Percentiles rank a stretch among this genome's conserved stretches.
Evolutionary conservation across 2,113 vertebrate species (phyloP).

Genomic region (Procavia capensis): DNA sequence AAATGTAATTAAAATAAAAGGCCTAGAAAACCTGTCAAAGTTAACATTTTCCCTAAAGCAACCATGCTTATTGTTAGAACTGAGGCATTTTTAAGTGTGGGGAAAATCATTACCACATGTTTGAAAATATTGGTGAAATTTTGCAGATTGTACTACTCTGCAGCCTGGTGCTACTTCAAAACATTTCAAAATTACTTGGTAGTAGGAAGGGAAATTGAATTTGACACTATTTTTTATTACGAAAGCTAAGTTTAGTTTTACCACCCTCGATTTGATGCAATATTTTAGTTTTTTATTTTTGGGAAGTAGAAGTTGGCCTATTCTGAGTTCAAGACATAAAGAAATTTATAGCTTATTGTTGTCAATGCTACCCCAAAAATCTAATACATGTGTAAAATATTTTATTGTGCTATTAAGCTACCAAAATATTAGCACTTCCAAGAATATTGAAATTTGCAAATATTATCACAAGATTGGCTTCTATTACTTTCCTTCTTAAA

Average conservation of each 20-base stretch:
- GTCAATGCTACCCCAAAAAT: not conserved
- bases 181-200: slow-evolving; percentile 88
- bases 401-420: not conserved
- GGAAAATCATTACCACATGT: slow-evolving; percentile 95
- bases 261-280: slow-evolving; percentile 78
- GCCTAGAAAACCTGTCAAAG: slow-evolving; percentile 88
- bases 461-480: not conserved
- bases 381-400: not conserved
- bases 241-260: slow-evolving; percentile 89
- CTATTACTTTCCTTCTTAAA: not conserved
- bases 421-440: not conserved
- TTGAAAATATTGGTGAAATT: slow-evolving; percentile 91
- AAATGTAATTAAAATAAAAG: slow-evolving; percentile 86
- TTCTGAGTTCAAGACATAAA: slow-evolving; percentile 49
- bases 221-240: slow-evolving; percentile 93
- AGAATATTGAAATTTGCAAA: not conserved
- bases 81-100: slow-evolving; percentile 90
- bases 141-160: slow-evolving; percentile 88
- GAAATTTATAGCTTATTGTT: slow-evolving; percentile 49
- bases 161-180: slow-evolving; percentile 89
- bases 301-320: slow-evolving; percentile 50
- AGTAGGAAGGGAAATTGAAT: slow-evolving; percentile 90
- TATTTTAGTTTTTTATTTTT: slow-evolving; percentile 62
- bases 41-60: slow-evolving; percentile 87
- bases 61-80: slow-evolving; percentile 86